A percentile compares a stretch with the other conserved stretches of the same genome.
phyloP scores from a whole-genome alignment of 2,797 vertebrate genomes.

The Ctenopoma multispine region DNA sequence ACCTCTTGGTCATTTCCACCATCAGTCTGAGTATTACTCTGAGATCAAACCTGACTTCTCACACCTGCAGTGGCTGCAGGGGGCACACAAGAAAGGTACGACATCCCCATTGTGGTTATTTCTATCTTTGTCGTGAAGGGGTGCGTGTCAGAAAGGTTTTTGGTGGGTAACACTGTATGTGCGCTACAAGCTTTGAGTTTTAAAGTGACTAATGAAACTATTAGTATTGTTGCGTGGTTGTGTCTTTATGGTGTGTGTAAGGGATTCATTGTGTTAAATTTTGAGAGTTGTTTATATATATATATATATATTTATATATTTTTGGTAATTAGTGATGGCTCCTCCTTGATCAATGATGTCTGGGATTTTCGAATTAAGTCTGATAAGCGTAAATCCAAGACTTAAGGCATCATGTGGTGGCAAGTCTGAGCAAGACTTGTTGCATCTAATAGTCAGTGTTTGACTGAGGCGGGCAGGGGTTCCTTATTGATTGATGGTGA shows the following conservation, averaged over 20 bases:
- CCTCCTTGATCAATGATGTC: slow-evolving; percentile 40
- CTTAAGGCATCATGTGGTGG: slow-evolving; percentile 41
- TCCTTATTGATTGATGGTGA: slow-evolving; percentile 79
- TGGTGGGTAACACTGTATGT: not conserved
- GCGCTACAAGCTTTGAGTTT: not conserved
- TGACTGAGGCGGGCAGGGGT: slow-evolving; percentile 16
- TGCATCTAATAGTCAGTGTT: slow-evolving; percentile 27
- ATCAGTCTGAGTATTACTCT: slow-evolving; percentile 90
- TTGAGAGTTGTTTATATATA: too few species aligned
- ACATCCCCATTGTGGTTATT: not conserved
- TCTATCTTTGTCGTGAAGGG: not conserved
- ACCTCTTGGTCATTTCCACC: slow-evolving; percentile 90
- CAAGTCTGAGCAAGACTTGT: slow-evolving; percentile 30
- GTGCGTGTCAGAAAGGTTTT: not conserved
- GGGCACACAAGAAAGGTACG: slow-evolving; percentile 93
- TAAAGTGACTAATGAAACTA: not conserved
- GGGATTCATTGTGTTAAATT: not conserved
- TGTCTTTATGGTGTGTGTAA: not conserved
- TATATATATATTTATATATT: too few species aligned
- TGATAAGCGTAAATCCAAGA: slow-evolving; percentile 48
- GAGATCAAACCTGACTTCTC: slow-evolving; percentile 91
- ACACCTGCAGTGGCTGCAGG: slow-evolving; percentile 92
- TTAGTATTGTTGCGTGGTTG: not conserved
- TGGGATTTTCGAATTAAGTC: slow-evolving; percentile 53
- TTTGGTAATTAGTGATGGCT: slow-evolving; percentile 22